Percentiles rank a stretch among this genome's conserved stretches.
Evolutionary conservation across 2,797 vertebrate genomes (phyloP).

Genomic region (Gouania willdenowi): DNA sequence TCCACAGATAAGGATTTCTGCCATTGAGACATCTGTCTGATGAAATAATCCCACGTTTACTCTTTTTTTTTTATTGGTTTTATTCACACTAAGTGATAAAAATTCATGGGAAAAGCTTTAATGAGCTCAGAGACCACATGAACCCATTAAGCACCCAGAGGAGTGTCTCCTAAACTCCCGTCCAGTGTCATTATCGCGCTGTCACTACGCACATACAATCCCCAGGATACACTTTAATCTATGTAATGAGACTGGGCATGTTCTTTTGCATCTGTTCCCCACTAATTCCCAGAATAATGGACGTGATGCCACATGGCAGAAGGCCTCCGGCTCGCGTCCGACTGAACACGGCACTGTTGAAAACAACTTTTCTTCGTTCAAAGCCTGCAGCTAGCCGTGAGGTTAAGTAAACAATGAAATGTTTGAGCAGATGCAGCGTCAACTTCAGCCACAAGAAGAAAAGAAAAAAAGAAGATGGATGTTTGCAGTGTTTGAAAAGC

Average conservation of each 20-base stretch:
- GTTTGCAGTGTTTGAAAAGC: conserved; percentile 10
- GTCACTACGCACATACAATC: conserved; percentile 29
- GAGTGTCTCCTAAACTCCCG: conserved; percentile 30
- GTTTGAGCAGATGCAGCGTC: conserved; percentile 21
- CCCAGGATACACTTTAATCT: conserved; percentile 51
- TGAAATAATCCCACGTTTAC: conserved; percentile 32
- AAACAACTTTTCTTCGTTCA: conserved; percentile 17
- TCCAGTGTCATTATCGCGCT: conserved; percentile 35
- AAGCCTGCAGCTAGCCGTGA: conserved; percentile 18
- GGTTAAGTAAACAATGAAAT: conserved; percentile 35
- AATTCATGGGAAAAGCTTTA: conserved; percentile 47
- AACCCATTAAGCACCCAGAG: conserved; percentile 18
- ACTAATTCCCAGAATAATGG: conserved; percentile 48
- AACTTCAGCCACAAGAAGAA: conserved; percentile 9
- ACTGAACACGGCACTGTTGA: conserved; percentile 17
- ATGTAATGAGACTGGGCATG: conserved; percentile 47
- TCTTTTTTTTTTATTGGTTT: conserved; percentile 40
- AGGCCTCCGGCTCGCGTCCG: conserved; percentile 9
- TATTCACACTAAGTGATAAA: conserved; percentile 46
- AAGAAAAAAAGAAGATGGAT: conserved; percentile 1
- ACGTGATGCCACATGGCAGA: conserved; percentile 40
- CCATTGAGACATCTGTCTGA: conserved; percentile 42
- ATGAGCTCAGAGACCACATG: conserved; percentile 38
- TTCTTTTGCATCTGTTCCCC: conserved; percentile 60
- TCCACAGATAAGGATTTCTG: conserved; percentile 20